phyloP scores from a whole-genome alignment of 2,888 invertebrate species.

The Sepiola atlantica region DNA sequence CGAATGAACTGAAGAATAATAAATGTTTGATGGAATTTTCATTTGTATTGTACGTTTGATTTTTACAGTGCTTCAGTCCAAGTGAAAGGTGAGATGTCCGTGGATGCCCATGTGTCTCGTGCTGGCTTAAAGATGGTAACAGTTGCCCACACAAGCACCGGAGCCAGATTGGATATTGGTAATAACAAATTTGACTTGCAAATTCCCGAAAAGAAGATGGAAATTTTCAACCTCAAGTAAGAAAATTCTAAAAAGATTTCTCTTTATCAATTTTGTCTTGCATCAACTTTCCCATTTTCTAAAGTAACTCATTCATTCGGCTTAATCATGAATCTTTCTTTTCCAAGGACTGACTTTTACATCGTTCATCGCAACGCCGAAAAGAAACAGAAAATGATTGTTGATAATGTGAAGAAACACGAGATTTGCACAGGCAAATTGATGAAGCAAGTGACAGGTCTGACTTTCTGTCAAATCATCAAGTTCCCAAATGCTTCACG shows the following conservation, averaged over 20 bases:
- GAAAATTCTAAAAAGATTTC: not conserved
- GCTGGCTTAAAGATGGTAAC: conserved; percentile 88
- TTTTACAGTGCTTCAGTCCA: conserved; percentile 85
- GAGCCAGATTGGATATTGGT: conserved; percentile 84
- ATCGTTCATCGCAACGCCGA: conserved; percentile 76
- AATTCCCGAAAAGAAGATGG: conserved; percentile 87
- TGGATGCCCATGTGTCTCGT: conserved; percentile 86
- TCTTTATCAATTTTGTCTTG: not conserved
- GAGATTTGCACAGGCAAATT: conserved; percentile 70
- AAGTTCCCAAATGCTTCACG: conserved; percentile 80
- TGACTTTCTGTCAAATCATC: conserved; percentile 88
- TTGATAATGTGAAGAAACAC: conserved; percentile 79
- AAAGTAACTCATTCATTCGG: not conserved
- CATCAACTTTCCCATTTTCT: not conserved
- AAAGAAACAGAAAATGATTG: conserved; percentile 81
- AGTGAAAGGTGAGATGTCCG: conserved; percentile 88
- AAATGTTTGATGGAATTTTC: no score
- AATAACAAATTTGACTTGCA: conserved; percentile 83
- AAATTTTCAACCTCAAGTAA: conserved; percentile 84
- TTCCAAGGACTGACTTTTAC: conserved; percentile 68
- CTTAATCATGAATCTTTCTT: not conserved
- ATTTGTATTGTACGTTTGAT: conserved; percentile 12
- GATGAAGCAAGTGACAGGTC: conserved; percentile 83
- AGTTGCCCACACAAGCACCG: conserved; percentile 88
- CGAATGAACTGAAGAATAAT: no score